These are phyloP conservation scores for Glaucidium brasilianum DNA, from an alignment of 2,113 vertebrate species.

Conservation along the genomic window DNA sequence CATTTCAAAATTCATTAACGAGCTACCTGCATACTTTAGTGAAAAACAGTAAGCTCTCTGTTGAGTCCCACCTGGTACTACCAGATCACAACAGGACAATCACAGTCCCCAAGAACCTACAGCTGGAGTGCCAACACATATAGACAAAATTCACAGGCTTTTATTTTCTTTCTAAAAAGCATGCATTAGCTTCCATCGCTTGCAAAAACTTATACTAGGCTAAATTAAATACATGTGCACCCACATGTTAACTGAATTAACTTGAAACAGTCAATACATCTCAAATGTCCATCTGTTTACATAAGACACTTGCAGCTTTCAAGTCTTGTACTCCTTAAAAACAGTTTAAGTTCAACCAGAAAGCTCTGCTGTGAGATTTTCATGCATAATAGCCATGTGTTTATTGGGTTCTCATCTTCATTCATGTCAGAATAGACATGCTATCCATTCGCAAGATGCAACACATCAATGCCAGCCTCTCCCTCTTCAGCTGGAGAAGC, in stretches of 20 bases:
- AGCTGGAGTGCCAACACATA: background rate
- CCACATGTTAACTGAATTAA: conserved; percentile 54
- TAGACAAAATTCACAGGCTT: background rate
- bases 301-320: conserved; percentile 50
- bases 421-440: conserved; percentile 24
- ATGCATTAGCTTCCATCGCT: background rate
- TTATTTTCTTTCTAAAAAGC: background rate
- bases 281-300: conserved; percentile 63
- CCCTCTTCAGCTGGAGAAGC: background rate
- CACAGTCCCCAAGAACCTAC: background rate
- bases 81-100: background rate
- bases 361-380: conserved; percentile 29
- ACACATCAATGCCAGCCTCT: background rate
- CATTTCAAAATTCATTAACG: background rate
- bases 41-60: background rate
- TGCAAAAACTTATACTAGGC: conserved; percentile 20
- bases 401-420: conserved; percentile 22
- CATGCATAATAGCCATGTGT: conserved; percentile 16
- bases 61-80: background rate
- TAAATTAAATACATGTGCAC: conserved; percentile 57
- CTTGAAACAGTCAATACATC: conserved; percentile 36
- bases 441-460: conserved; percentile 20
- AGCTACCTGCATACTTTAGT: background rate
- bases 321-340: conserved; percentile 35
- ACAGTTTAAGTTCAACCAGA: conserved; percentile 28